Evolutionary conservation across 1,140 invertebrate genomes (phyloP).

Genomic region (Drosophila varians): DNA sequence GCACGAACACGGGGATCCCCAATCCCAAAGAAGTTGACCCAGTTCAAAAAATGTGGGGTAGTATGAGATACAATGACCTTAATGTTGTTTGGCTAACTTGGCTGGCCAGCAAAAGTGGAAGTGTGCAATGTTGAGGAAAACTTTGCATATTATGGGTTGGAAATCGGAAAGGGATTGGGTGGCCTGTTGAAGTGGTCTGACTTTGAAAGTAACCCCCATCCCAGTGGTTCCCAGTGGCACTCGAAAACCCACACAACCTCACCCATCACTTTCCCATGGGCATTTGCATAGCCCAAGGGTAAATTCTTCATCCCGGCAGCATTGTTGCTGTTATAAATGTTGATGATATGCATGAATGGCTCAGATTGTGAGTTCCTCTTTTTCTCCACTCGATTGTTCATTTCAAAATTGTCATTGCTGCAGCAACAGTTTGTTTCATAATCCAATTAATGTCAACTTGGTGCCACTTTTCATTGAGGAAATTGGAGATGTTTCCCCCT

Average conservation of each 20-base stretch:
- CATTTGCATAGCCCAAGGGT: constrained; percentile 44
- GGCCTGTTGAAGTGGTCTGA: constrained; percentile 14
- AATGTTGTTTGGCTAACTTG: constrained; percentile 8
- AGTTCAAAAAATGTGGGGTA: background rate
- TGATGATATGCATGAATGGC: constrained; percentile 42
- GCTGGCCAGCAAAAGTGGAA: constrained; percentile 33
- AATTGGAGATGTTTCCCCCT: constrained; percentile 33
- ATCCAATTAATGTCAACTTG: constrained; percentile 68
- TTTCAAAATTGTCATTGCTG: constrained; percentile 20
- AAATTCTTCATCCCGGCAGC: constrained; percentile 1
- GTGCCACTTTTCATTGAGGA: constrained; percentile 70
- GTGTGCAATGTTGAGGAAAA: constrained; percentile 48
- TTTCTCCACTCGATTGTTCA: constrained; percentile 23
- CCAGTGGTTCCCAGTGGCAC: background rate
- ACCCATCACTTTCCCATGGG: constrained; percentile 11
- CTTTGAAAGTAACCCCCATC: constrained; percentile 36
- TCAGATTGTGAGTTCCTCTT: constrained; percentile 7
- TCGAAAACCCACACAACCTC: no score
- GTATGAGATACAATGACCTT: constrained; percentile 30
- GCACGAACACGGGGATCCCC: constrained; percentile 25
- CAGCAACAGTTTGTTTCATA: constrained; percentile 52
- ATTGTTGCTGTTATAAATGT: constrained; percentile 5
- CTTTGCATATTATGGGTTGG: constrained; percentile 41
- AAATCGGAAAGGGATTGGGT: background rate
- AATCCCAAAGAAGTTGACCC: constrained; percentile 24